A percentile compares a stretch with the other conserved stretches of the same genome.
Evolutionary conservation across 2,888 invertebrate species (phyloP).

Genomic region (Busseola fusca): DNA sequence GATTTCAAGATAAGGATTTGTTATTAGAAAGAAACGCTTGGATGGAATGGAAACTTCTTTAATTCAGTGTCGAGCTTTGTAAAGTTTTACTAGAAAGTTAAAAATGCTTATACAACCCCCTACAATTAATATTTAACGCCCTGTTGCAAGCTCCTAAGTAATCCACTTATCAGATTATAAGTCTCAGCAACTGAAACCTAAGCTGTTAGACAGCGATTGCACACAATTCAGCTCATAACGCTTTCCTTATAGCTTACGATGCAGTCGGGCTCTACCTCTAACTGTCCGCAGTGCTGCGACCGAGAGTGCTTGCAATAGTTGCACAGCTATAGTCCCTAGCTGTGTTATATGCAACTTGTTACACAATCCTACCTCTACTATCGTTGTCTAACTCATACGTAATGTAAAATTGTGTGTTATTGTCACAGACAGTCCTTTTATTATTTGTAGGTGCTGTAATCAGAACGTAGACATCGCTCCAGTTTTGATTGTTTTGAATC

Average conservation of each 20-base stretch:
- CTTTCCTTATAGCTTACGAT: constrained; percentile 24
- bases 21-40: background rate
- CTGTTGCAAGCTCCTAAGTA: background rate
- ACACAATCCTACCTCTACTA: background rate
- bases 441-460: background rate
- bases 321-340: background rate
- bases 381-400: background rate
- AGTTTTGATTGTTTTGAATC: too few species aligned
- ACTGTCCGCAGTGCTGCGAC: constrained; percentile 3
- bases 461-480: background rate
- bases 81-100: background rate
- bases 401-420: background rate
- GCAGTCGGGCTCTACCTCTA: constrained; percentile 4
- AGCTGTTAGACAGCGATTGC: constrained; percentile 15
- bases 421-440: background rate
- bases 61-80: background rate
- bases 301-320: constrained; percentile 5
- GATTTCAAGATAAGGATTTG: background rate
- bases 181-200: constrained; percentile 7
- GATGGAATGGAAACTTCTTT: background rate
- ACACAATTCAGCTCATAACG: constrained; percentile 16
- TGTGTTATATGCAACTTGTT: background rate
- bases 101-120: background rate
- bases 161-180: constrained; percentile 6
- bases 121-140: background rate